A percentile compares a stretch with the other conserved stretches of the same genome.
Conservation (phyloP, 1,140 invertebrate genomes). For the Drosophila pachea region DNA sequence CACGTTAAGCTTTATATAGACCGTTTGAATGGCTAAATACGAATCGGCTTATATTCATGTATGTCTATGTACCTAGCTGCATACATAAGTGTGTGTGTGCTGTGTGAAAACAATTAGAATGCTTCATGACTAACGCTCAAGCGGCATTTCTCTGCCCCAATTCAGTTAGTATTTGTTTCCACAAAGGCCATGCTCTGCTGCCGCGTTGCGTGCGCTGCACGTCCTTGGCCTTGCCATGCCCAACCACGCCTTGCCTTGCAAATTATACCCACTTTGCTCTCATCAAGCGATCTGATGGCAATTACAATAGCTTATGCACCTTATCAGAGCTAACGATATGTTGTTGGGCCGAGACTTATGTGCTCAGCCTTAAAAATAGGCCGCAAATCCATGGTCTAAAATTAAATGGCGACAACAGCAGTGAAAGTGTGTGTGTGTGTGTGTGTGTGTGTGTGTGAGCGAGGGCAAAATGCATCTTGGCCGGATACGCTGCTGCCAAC, state of each 20-base stretch:
- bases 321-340: too few relatives aligned
- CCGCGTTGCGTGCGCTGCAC: not conserved
- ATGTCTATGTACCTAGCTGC: not conserved
- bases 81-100: not conserved
- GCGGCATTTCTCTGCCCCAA: constrained; percentile 26
- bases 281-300: too few relatives aligned
- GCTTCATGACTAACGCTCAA: constrained; percentile 34
- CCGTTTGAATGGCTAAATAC: constrained; percentile 23
- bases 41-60: constrained; percentile 12
- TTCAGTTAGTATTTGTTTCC: constrained; percentile 5
- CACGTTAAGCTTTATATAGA: constrained; percentile 16
- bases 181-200: not conserved
- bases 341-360: too few relatives aligned
- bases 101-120: constrained; percentile 11
- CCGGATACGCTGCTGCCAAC: constrained; percentile 15
- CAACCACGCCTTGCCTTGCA: not conserved
- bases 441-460: not conserved
- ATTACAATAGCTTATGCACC: not conserved
- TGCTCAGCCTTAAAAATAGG: too few relatives aligned
- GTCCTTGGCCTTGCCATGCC: constrained; percentile 39
- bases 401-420: constrained; percentile 9
- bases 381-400: not conserved
- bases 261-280: not conserved
- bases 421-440: not conserved
- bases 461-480: constrained; percentile 6